Conservation (phyloP, 1,140 invertebrate genomes). For the Bilobella aurantiaca region DNA sequence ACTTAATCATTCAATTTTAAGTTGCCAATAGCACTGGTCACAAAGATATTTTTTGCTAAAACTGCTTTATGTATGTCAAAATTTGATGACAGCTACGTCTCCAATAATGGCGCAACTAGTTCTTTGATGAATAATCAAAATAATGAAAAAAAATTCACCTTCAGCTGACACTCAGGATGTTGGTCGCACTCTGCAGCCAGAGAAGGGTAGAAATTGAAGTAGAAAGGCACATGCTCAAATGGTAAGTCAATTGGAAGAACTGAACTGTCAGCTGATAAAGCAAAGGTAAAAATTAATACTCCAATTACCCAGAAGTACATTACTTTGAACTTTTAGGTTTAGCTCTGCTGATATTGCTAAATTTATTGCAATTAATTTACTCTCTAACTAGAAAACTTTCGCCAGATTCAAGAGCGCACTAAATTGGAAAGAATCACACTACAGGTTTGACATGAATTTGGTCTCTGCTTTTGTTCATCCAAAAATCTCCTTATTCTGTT, state of each 20-base stretch:
- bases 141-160: slow-evolving; percentile 42
- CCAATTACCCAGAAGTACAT: not conserved
- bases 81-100: too few species aligned
- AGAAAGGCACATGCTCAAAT: slow-evolving; percentile 61
- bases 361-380: not conserved
- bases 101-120: too few species aligned
- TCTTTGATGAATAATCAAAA: not conserved
- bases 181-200: slow-evolving; percentile 50
- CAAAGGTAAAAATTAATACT: not conserved
- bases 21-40: too few species aligned
- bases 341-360: too few species aligned
- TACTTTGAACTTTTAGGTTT: not conserved
- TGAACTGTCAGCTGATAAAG: not conserved
- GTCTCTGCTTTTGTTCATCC: too few species aligned
- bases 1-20: too few species aligned
- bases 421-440: too few species aligned
- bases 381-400: not conserved
- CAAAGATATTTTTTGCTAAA: too few species aligned
- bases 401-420: too few species aligned
- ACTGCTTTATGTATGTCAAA: too few species aligned
- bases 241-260: slow-evolving; percentile 53
- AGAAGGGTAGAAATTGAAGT: slow-evolving; percentile 61
- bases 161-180: slow-evolving; percentile 56
- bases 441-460: too few species aligned
- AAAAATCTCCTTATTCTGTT: not conserved